Conservation (phyloP, 2,113 vertebrate genomes). For the Fulica atra region DNA sequence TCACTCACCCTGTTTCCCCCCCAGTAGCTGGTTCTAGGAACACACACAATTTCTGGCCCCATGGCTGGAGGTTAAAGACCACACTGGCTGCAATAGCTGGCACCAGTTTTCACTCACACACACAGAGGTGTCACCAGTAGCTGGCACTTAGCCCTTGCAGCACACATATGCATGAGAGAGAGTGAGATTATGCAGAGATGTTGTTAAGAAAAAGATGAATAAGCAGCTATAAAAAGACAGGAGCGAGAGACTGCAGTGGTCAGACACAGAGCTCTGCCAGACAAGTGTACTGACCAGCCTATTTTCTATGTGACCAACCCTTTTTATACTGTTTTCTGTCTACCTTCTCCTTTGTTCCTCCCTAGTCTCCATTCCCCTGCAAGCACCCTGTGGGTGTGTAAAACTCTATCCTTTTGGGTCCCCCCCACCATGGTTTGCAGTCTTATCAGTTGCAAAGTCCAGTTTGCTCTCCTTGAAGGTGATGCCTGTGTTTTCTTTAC, state of each 20-base stretch:
- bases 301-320: background rate
- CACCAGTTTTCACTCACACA: background rate
- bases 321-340: background rate
- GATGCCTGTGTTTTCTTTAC: background rate
- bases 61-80: background rate
- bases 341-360: background rate
- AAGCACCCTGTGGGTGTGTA: background rate
- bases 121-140: background rate
- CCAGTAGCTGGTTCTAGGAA: background rate
- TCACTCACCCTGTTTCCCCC: background rate
- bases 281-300: background rate
- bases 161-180: background rate
- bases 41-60: accelerated
- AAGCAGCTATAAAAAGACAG: background rate
- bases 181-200: background rate
- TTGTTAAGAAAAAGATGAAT: background rate
- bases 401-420: background rate
- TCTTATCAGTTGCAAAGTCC: background rate
- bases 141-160: background rate
- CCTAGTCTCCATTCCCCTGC: background rate
- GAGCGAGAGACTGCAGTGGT: background rate
- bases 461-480: background rate
- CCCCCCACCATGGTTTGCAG: background rate
- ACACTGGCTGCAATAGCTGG: background rate
- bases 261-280: background rate